phyloP scores from a whole-genome alignment of 1,140 invertebrate genomes.

The Papilio xuthus region DNA sequence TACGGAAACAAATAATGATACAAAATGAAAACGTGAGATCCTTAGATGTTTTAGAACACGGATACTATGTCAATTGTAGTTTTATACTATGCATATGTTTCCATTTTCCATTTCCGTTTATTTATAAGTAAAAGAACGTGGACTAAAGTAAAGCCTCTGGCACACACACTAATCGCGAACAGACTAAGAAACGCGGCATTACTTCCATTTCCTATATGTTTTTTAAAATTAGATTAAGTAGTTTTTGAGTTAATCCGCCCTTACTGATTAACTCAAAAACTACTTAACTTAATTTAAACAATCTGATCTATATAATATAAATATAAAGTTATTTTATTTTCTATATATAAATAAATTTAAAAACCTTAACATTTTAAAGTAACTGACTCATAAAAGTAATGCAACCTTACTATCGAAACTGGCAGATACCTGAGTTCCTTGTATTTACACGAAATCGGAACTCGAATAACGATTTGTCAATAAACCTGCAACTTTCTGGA shows the following conservation, averaged over 20 bases:
- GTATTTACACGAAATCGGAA: neutral
- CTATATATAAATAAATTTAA: neutral
- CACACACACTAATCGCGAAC: too few relatives aligned
- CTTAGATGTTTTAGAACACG: neutral
- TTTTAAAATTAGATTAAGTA: too few relatives aligned
- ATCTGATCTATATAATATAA: too few relatives aligned
- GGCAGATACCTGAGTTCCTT: neutral
- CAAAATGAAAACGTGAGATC: neutral
- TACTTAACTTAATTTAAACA: too few relatives aligned
- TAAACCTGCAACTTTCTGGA: neutral
- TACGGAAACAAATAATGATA: constrained; percentile 4
- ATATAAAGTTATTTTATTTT: neutral
- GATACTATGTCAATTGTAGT: neutral
- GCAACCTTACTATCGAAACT: neutral
- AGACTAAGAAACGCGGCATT: too few relatives aligned
- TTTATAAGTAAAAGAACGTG: too few relatives aligned
- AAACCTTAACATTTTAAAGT: too few relatives aligned
- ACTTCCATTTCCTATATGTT: too few relatives aligned
- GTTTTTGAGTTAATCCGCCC: too few relatives aligned
- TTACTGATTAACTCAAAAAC: too few relatives aligned
- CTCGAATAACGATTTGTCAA: constrained; percentile 21
- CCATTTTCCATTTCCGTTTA: too few relatives aligned
- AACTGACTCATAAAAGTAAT: neutral
- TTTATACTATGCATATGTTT: neutral
- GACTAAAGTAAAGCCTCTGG: too few relatives aligned